These are phyloP conservation scores for Orchestes rusci DNA, from an alignment of 2,888 invertebrate species.

Conservation along the genomic window DNA sequence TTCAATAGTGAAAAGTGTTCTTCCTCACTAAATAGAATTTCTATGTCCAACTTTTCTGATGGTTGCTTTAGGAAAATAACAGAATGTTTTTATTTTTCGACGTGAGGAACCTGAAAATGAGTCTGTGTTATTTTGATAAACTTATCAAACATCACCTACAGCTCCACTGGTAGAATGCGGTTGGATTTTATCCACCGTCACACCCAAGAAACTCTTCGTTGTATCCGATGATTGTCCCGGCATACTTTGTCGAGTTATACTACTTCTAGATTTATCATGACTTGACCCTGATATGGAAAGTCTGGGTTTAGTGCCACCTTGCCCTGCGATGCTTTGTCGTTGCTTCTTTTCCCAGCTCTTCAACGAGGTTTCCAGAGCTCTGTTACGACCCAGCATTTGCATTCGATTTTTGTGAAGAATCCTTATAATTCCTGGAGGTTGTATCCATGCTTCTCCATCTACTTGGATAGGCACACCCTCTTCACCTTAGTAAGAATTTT, in stretches of 20 bases:
- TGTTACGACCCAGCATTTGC: slow-evolving; percentile 90
- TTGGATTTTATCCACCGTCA: slow-evolving; percentile 41
- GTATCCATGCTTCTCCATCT: slow-evolving; percentile 97
- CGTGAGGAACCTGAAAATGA: slow-evolving; percentile 20
- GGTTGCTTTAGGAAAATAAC: slow-evolving; percentile 40
- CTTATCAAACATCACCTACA: slow-evolving; percentile 23
- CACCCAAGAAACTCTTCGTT: slow-evolving; percentile 39
- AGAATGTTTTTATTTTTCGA: slow-evolving; percentile 33
- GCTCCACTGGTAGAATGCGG: slow-evolving; percentile 44
- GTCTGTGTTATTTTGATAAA: not conserved
- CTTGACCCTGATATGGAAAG: slow-evolving; percentile 35
- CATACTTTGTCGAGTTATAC: slow-evolving; percentile 42
- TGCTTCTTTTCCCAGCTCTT: slow-evolving; percentile 84
- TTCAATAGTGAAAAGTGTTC: slow-evolving; percentile 66
- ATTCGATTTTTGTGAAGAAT: slow-evolving; percentile 96
- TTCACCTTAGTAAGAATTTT: slow-evolving; percentile 46
- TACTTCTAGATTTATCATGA: slow-evolving; percentile 41
- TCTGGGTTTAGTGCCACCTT: slow-evolving; percentile 42
- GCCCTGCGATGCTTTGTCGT: slow-evolving; percentile 50
- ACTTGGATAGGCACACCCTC: slow-evolving; percentile 93
- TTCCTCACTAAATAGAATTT: slow-evolving; percentile 50
- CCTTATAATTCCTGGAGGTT: slow-evolving; percentile 91
- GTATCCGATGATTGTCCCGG: slow-evolving; percentile 36
- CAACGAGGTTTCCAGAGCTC: slow-evolving; percentile 83
- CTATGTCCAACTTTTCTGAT: slow-evolving; percentile 36